Evolutionary conservation across 1,140 invertebrate species (phyloP), one percentile per base, ranked within the genome.

Genomic region (Drosophila ananassae): DNA sequence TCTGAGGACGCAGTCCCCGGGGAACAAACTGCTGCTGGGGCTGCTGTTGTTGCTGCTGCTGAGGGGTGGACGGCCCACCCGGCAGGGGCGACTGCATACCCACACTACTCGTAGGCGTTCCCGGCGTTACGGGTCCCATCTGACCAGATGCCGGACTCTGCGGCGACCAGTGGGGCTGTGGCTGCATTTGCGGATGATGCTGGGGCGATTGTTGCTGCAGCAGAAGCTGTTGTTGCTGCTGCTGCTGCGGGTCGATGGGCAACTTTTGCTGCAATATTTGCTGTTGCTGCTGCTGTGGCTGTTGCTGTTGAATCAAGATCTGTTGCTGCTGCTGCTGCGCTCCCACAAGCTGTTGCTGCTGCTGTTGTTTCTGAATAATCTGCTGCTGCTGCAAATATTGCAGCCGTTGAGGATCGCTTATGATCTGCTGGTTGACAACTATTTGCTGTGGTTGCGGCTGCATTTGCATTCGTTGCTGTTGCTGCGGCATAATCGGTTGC

Each of bases 301-400:
- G 74, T 54, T 80, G 73, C 44, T 89, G 85, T 55, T 84, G 78
- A 46, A 91, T 80, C 13, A 90, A 75, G 60, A 87, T 89, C 61
- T 84, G 79, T 39, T 89, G 17, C 48, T 82, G 80, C 30, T 73
- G 87, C 22, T 67, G 64, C 6, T 17, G 44, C 22, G 44, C 17
- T 0, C 69, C 73, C 44, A 79, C 73, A 13, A 78, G 61, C 4
- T 79, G 66, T 12, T 73, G 73, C 8, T 80, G 78, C 10, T 85
- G 81, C 13, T 90, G 84, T 22, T 91, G 77, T 25, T 81, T 82
- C 50, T 83, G 81, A 50, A 80, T 17, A 25, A 85, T 37, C 50
- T 90, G 90, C 32, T 91, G 90, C 46, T 91, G 90, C 32, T 91
- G 90, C 50, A 91, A 62, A 34, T 90, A 91, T 67, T 91, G 90